Evolutionary conservation across 2,797 vertebrate genomes (phyloP), one percentile per base, ranked within the genome.

Genomic region (Lepus oiostolus): DNA sequence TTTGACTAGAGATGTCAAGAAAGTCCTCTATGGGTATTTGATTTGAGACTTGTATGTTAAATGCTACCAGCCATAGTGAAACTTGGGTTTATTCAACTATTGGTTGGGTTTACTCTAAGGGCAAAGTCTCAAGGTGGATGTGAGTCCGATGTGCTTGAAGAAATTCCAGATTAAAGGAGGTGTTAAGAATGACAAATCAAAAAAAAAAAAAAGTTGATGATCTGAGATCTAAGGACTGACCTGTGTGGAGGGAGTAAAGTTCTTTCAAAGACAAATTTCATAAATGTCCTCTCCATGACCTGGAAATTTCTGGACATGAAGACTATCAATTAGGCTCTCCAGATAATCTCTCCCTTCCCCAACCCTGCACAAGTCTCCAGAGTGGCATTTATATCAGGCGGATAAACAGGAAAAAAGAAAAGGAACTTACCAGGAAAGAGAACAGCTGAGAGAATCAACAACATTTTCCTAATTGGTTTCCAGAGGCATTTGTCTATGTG

Each of bases 401-500:
- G 26, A 79, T 72, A 88, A 71, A 10, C 0, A 90, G 80, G 90
- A 7, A 24, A 86, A 88, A 54, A 32, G 52, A 67, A 70, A 90
- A 85, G 65, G 19, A 77, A 76, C 22, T 16, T 90, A 72, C 22
- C 0, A n/a, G n/a, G 70, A 24, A 96, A 95, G 63, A 86, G 74
- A 6, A n/a, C 85, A 94, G 7, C 5, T 22, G 96, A 95, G 30
- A 7, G 65, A 19, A 42, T 80, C 89, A 91, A 94, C n/a, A 88
- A 91, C 88, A 89, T 0, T 52, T 93, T 87, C 71, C 65, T 96
- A 95, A 97, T 92, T 70, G 71, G 88, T 90, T 86, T 75, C 92
- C 32, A 58, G 80, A 90, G 96, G 80, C 60, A 96, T n/a, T 96
- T 97, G 83, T 95, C 60, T 96, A 58, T 28, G 88, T 0, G n/a